phyloP scores from a whole-genome alignment of 30 jellyfish, hydroid and myxozoan species.

The Sanderia malayensis region DNA sequence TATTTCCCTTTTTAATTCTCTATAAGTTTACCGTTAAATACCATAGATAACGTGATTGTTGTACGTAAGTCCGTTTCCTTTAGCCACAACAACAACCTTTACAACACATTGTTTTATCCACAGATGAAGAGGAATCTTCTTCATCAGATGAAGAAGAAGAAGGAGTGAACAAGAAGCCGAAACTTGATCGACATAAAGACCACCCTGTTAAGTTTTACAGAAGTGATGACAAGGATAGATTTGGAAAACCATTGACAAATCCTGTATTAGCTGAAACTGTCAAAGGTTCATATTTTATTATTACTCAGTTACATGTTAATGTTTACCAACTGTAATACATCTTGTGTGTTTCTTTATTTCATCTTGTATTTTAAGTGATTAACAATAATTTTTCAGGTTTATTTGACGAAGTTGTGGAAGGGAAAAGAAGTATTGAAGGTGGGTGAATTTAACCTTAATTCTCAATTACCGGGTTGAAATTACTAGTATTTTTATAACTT shows the following conservation, averaged over 20 bases:
- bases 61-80: too few relatives aligned
- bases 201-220: constrained; percentile 37
- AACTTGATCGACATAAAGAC: constrained; percentile 44
- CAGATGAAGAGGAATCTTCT: constrained; percentile 34
- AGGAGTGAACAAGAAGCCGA: not conserved
- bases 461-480: too few relatives aligned
- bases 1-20: too few relatives aligned
- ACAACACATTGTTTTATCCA: not conserved
- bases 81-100: too few relatives aligned
- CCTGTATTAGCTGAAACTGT: constrained; percentile 53
- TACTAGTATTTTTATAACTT: too few relatives aligned
- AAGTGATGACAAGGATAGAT: constrained; percentile 29
- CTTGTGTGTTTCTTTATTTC: too few relatives aligned
- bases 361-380: not conserved
- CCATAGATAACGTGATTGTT: too few relatives aligned
- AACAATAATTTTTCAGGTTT: constrained; percentile 29
- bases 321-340: too few relatives aligned
- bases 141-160: constrained; percentile 43
- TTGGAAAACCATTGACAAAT: constrained; percentile 43
- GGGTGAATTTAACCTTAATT: too few relatives aligned
- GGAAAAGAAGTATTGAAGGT: constrained; percentile 79
- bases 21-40: too few relatives aligned
- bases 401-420: constrained; percentile 67
- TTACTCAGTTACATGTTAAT: not conserved
- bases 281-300: constrained; percentile 19